Percentiles rank a stretch among this genome's conserved stretches.
Evolutionary conservation across 2,113 vertebrate genomes (phyloP).

Genomic region (Cettia cetti): DNA sequence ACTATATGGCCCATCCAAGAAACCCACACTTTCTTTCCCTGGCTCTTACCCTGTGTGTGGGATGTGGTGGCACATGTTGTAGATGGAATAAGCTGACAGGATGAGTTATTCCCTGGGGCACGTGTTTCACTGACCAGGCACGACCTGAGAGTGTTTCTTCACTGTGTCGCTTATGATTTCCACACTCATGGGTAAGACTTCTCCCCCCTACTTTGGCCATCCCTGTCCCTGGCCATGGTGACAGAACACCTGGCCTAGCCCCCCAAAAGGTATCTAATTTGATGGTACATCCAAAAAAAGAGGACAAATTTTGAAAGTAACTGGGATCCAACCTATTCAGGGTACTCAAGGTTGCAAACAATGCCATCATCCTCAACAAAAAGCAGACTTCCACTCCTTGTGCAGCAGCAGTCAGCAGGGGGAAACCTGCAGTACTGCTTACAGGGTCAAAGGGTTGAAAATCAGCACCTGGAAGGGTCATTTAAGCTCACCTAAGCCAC

Average conservation of each 20-base stretch:
- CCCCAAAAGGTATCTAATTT: background rate
- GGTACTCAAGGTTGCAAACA: background rate
- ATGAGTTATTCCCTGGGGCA: background rate
- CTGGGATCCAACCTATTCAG: background rate
- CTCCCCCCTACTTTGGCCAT: background rate
- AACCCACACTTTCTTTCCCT: background rate
- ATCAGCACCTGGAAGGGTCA: background rate
- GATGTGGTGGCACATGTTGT: background rate
- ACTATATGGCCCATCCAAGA: background rate
- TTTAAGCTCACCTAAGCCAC: background rate
- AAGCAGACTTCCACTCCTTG: background rate
- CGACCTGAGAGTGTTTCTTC: background rate
- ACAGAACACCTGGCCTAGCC: background rate
- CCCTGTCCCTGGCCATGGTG: background rate
- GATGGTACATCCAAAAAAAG: background rate
- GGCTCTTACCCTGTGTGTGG: background rate
- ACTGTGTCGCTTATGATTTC: background rate
- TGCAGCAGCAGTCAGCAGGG: background rate
- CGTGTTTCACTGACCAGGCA: fast-evolving
- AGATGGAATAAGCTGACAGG: background rate
- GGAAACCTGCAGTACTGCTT: no score
- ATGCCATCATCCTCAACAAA: background rate
- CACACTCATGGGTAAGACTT: background rate
- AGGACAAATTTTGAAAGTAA: background rate
- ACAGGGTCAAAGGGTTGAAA: background rate